Base-by-base conservation (phyloP, 2,888 invertebrate species). In the Syrphus vitripennis region DNA sequence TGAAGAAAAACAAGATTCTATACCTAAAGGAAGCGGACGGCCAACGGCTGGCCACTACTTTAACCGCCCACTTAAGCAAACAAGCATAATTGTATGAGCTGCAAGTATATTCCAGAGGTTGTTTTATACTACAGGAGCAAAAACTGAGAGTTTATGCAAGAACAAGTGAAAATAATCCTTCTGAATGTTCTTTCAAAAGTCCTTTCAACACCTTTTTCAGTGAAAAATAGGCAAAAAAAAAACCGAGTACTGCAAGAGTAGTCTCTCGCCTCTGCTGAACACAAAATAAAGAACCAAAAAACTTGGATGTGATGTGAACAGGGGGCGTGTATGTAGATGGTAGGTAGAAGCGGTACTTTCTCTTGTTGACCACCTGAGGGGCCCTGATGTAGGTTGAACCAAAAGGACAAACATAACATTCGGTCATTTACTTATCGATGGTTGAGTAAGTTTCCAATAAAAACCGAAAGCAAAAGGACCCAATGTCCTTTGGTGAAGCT, bases 371-470 rank as follows among this genome's bases (percentile, higher is more conserved):
- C 65, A 50, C 50, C 45, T 61, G 61, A 40, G 57, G 59, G 72
- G 9, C 26, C 14, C 72, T 67, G 50, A 21, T 57, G 31, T 55
- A 16, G 48, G 42, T 63, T 48, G 74, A 55, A 70, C 19, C 40
- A 84, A 76, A 77, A 82, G 72, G 69, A 74, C 82, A 86, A 86
- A 86, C 86, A 86, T 42, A 82, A 78, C 82, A 78, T 86, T 77
- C 74, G 82, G 86, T 78, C 86, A 74, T 78, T 72, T 82, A 82
- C 86, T 86, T 86, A 86, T 86, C 86, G 86, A 86, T 74, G 86
- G 82, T 82, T 86, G 86, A 86, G 82, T 86, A 82, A 86, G 72
- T 82, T 82, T 82, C 63, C 82, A 74, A 86, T 83, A 83, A 55
- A 86, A 78, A 78, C 59, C 55, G 55, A 26, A 55, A 69, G 61